Evolutionary conservation across 2,797 vertebrate genomes (phyloP).

Genomic region (Helarctos malayanus): DNA sequence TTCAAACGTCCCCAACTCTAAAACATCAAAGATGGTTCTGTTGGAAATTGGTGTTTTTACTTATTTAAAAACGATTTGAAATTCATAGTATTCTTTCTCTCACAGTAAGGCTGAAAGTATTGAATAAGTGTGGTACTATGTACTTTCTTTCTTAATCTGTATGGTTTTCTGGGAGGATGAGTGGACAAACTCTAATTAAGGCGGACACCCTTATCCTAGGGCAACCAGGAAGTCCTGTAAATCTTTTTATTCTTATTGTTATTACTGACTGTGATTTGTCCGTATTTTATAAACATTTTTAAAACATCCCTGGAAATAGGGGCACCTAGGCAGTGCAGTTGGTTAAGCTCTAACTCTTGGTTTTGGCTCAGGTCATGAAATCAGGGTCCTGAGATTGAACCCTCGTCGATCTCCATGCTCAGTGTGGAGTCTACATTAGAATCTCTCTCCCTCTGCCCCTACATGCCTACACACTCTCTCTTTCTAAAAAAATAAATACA

Average conservation of each 20-base stretch:
- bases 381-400: background rate
- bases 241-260: conserved; percentile 38
- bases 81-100: conserved; percentile 27
- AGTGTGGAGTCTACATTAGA: background rate
- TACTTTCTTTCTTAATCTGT: background rate
- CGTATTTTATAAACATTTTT: conserved; percentile 28
- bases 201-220: background rate
- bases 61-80: conserved; percentile 30
- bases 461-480: background rate
- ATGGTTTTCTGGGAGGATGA: background rate
- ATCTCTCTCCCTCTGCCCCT: background rate
- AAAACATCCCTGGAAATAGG: background rate
- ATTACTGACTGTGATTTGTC: background rate
- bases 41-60: conserved; percentile 43
- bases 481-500: background rate
- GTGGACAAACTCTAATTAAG: background rate
- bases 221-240: background rate
- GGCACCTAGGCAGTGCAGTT: background rate
- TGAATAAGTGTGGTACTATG: background rate
- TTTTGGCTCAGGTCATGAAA: background rate
- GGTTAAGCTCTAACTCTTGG: background rate
- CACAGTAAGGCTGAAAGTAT: background rate
- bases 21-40: background rate
- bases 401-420: background rate
- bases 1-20: background rate